Evolutionary conservation across 2,797 vertebrate species (phyloP), one percentile per base, ranked within the genome.

Genomic region (Alcedo quadribrachys): DNA sequence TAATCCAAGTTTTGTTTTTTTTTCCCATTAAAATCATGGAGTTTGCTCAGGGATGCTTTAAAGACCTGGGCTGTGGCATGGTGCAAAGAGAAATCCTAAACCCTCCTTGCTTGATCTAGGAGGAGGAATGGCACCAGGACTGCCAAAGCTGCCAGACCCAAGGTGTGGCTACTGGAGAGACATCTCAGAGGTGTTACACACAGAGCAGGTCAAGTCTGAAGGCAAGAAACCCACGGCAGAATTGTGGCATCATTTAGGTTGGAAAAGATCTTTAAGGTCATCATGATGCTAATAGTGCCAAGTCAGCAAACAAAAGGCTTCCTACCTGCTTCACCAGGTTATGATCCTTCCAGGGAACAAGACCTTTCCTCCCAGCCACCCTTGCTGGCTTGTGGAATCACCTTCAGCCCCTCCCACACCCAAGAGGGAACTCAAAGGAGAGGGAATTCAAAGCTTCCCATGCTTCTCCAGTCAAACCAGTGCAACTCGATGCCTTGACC

Each of bases 121-220:
- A 33, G 6, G 10, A 32, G 30, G 19, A 75, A 69, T 28, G 32
- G 48, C 24, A 83, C 27, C 15, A 78, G 50, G 7, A 28, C 27
- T 68, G 20, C 16, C 62, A 51, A 73, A 87, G 16, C 25, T 60
- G 22, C 27, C 42, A 70, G 57, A 46, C 12, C 27, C 50, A 24
- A 37, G 21, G 19, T 10, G 24, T 28, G 14, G 15, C 63, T 63
- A 84, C 35, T 32, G 37, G 11, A 2, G 1, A 92, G 55, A 15
- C 4, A 2, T n/a, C 35, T 77, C 46, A 66, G 30, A 62, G 57
- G 32, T 0, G 0, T 48, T 24, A 53, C 0, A 0, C 18, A 55
- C 14, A 57, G 30, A 48, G 45, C 33, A 85, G 33, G 15, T 46
- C 37, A 62, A 32, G 28, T 62, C 15, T 45, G 57, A 84, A 85